Conservation (phyloP, 2,888 invertebrate species). For the Helicoverpa assulta region DNA sequence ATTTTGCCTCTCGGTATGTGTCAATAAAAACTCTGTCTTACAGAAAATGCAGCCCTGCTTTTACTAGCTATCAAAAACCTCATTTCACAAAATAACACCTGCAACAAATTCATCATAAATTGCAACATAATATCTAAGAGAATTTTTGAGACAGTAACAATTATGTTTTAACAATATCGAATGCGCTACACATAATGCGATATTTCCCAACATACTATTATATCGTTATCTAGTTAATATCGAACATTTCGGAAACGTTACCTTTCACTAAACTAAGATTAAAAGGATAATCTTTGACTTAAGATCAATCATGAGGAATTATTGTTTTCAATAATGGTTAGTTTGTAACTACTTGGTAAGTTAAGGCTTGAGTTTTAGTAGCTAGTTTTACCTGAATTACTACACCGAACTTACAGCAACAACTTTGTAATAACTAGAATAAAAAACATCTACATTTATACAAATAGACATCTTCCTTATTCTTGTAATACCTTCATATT, state of each 20-base stretch:
- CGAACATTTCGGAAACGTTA: constrained; percentile 62
- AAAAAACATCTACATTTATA: no score
- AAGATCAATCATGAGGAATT: constrained; percentile 51
- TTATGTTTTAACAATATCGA: constrained; percentile 61
- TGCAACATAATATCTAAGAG: constrained; percentile 44
- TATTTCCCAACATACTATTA: constrained; percentile 63
- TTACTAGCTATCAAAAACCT: constrained; percentile 16
- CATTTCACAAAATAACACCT: constrained; percentile 21
- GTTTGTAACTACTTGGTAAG: constrained; percentile 13
- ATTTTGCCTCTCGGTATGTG: no score
- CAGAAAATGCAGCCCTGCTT: background rate
- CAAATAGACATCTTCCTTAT: no score
- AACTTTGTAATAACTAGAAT: no score
- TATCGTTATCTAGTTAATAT: constrained; percentile 67
- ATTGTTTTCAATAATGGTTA: constrained; percentile 44
- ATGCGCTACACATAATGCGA: constrained; percentile 57
- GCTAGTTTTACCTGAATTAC: background rate
- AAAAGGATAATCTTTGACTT: constrained; percentile 50
- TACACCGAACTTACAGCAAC: no score
- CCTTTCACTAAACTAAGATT: constrained; percentile 65
- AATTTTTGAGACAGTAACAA: constrained; percentile 59
- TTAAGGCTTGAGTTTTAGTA: constrained; percentile 8
- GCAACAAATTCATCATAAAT: constrained; percentile 23
- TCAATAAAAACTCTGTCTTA: background rate
- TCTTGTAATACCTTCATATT: no score